These are phyloP conservation scores for Struthio camelus DNA, from an alignment of 2,113 vertebrate genomes.

Conservation along the genomic window DNA sequence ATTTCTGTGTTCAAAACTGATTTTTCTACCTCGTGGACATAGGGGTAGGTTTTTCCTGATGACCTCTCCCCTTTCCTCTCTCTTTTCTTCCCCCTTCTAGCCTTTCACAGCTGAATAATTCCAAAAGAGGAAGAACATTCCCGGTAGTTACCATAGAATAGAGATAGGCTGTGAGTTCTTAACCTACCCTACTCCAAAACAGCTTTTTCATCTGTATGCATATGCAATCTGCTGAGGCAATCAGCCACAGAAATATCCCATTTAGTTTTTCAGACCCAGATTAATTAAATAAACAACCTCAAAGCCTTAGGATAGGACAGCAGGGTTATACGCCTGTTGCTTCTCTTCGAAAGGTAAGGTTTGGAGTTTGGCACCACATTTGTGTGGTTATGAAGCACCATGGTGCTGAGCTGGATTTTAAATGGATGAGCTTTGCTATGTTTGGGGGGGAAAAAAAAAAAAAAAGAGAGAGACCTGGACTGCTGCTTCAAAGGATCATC, in stretches of 20 bases:
- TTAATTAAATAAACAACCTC: background rate
- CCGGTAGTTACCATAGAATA: background rate
- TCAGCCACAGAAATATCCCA: background rate
- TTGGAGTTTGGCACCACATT: background rate
- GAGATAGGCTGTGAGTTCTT: background rate
- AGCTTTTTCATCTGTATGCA: background rate
- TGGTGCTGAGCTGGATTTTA: background rate
- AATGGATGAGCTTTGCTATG: background rate
- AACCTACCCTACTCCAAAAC: background rate
- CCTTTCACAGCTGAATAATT: background rate
- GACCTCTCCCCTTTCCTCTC: background rate
- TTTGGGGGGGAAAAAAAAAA: no score
- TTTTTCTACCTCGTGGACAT: background rate
- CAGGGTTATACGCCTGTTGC: background rate
- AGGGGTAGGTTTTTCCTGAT: background rate
- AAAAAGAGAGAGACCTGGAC: no score
- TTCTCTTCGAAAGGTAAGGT: background rate
- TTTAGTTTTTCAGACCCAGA: background rate
- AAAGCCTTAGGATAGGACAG: background rate
- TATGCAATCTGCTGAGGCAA: background rate
- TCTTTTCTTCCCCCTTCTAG: background rate
- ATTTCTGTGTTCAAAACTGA: background rate
- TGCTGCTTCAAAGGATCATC: background rate
- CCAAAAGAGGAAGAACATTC: background rate
- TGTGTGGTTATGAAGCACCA: accelerated